Evolutionary conservation across 2,888 invertebrate species (phyloP).

Genomic region (Thymelicus sylvestris): DNA sequence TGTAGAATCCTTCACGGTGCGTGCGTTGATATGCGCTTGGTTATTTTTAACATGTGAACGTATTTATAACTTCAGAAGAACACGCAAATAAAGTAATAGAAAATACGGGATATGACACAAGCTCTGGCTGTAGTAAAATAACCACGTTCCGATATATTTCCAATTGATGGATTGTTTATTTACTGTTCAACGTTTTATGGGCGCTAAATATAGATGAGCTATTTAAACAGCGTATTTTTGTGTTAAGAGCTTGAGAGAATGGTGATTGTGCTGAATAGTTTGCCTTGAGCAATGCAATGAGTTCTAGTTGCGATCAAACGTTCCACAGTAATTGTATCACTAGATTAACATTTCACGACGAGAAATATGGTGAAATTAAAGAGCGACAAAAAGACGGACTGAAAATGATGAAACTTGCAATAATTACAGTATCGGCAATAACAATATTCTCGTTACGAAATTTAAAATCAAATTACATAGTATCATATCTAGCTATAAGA

Average conservation of each 20-base stretch:
- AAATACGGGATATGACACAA: constrained; percentile 6
- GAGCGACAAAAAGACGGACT: neutral
- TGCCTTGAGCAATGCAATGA: constrained; percentile 53
- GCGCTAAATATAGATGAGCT: constrained; percentile 26
- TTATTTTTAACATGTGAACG: neutral
- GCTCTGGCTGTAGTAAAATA: neutral
- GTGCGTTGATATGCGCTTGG: too few species aligned
- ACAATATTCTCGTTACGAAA: neutral
- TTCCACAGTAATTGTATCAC: constrained; percentile 45
- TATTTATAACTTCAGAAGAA: neutral
- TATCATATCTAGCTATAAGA: neutral
- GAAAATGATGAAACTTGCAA: neutral
- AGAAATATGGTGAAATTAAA: constrained; percentile 22
- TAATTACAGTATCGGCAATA: neutral
- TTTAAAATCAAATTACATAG: neutral
- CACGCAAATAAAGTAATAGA: neutral
- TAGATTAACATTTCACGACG: constrained; percentile 31
- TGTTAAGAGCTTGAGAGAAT: constrained; percentile 30
- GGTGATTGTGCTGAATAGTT: constrained; percentile 38
- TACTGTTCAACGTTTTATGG: constrained; percentile 23
- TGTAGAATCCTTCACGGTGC: too few species aligned
- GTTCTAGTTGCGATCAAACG: constrained; percentile 58
- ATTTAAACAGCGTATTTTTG: constrained; percentile 29
- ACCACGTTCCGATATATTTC: constrained; percentile 3
- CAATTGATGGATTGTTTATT: constrained; percentile 14